These are phyloP conservation scores for Mythimna impura DNA, from an alignment of 2,888 invertebrate genomes.

Conservation along the genomic window DNA sequence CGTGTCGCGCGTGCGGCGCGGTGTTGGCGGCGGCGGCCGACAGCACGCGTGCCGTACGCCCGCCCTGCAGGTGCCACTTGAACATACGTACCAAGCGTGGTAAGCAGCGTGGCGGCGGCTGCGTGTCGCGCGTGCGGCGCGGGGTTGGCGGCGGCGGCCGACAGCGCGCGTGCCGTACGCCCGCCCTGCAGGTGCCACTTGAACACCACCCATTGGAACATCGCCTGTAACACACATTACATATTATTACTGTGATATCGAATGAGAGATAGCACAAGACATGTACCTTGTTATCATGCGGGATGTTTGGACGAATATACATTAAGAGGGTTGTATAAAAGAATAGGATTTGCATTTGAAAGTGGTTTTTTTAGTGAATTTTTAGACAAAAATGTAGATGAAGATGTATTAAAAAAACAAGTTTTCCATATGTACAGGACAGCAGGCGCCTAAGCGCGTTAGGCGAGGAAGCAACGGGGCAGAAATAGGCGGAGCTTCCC, in stretches of 20 bases:
- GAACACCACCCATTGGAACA: slow-evolving; percentile 89
- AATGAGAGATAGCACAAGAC: too few species aligned
- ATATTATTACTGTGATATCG: background rate
- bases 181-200: slow-evolving; percentile 88
- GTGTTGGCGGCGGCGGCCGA: slow-evolving; percentile 85
- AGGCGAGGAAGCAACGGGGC: too few species aligned
- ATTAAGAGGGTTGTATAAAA: too few species aligned
- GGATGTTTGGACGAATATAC: too few species aligned
- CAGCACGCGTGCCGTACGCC: slow-evolving; percentile 84
- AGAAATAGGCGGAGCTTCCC: too few species aligned
- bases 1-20: slow-evolving; percentile 83
- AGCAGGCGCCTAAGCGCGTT: too few species aligned
- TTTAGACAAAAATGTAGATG: too few species aligned
- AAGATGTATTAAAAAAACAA: too few species aligned
- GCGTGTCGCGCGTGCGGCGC: slow-evolving; percentile 84
- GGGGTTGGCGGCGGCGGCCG: slow-evolving; percentile 85
- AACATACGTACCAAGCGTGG: slow-evolving; percentile 78
- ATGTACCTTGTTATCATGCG: too few species aligned
- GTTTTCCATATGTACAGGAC: too few species aligned
- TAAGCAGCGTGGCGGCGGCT: slow-evolving; percentile 86
- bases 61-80: slow-evolving; percentile 81
- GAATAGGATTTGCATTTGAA: too few species aligned
- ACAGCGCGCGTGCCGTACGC: slow-evolving; percentile 83
- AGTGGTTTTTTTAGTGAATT: too few species aligned
- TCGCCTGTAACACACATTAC: slow-evolving; percentile 73